Evolutionary conservation across 2,113 vertebrate genomes (phyloP).

Genomic region (Corythornis cristatus): DNA sequence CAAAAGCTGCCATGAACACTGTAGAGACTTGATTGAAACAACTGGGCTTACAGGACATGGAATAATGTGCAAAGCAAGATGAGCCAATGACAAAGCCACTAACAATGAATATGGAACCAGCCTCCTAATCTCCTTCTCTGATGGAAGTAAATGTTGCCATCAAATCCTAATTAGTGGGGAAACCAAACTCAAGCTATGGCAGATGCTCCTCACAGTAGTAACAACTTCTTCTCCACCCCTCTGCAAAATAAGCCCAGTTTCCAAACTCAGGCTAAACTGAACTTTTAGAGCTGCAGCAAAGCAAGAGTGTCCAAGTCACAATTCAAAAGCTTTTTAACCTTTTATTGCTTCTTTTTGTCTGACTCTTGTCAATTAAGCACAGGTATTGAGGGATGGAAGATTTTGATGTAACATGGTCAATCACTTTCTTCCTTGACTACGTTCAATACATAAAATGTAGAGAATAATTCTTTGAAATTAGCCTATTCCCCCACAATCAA

Average conservation of each 20-base stretch:
- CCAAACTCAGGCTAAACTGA: neutral
- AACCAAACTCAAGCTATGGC: neutral
- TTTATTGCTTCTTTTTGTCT: neutral
- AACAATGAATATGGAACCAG: neutral
- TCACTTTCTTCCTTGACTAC: neutral
- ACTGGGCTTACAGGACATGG: neutral
- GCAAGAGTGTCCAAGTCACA: neutral
- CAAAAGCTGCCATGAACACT: neutral
- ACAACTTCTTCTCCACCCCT: neutral
- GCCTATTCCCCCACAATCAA: constrained; percentile 4
- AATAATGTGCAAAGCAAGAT: neutral
- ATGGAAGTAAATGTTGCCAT: neutral
- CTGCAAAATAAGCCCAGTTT: neutral
- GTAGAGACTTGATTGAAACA: too few species aligned
- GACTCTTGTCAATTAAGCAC: neutral
- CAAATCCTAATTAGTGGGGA: neutral
- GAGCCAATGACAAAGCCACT: neutral
- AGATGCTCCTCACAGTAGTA: neutral
- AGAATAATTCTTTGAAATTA: constrained; percentile 29
- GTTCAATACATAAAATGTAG: neutral
- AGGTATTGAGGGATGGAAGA: neutral
- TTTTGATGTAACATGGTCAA: neutral
- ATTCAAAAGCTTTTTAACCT: constrained; percentile 19
- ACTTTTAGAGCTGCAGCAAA: neutral
- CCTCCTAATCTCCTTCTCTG: neutral